Evolutionary conservation across 1,140 invertebrate species (phyloP).

Genomic region (Amyelois transitella): DNA sequence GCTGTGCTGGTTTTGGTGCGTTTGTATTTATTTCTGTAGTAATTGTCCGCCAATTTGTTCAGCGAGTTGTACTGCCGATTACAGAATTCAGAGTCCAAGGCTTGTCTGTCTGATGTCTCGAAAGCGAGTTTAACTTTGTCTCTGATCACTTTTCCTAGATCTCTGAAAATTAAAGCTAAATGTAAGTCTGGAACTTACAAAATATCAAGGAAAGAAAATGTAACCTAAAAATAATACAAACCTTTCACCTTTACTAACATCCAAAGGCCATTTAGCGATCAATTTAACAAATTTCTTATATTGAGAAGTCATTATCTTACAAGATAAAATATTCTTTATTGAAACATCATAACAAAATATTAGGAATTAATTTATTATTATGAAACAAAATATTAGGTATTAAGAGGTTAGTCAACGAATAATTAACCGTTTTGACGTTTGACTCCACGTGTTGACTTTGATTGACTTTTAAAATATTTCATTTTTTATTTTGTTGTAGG

Average conservation of each 20-base stretch:
- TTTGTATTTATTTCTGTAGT: slow-evolving; percentile 80
- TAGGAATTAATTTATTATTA: too few species aligned
- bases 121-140: slow-evolving; percentile 80
- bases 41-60: slow-evolving; percentile 80
- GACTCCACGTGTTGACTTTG: too few species aligned
- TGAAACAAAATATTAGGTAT: too few species aligned
- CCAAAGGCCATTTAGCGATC: slow-evolving; percentile 87
- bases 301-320: slow-evolving; percentile 75
- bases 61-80: slow-evolving; percentile 80
- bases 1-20: slow-evolving; percentile 76
- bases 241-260: slow-evolving; percentile 82
- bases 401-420: too few species aligned
- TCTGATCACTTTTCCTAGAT: slow-evolving; percentile 84
- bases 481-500: too few species aligned
- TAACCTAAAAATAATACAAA: slow-evolving; percentile 56
- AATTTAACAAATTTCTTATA: slow-evolving; percentile 85
- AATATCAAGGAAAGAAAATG: too few species aligned
- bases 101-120: slow-evolving; percentile 74
- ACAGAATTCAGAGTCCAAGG: slow-evolving; percentile 76
- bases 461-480: too few species aligned
- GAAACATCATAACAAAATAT: not conserved
- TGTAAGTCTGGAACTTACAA: not conserved
- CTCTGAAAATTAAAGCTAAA: slow-evolving; percentile 69
- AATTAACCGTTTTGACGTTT: too few species aligned
- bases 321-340: not conserved